Evolutionary conservation across 1,140 invertebrate genomes (phyloP).

Genomic region (Olivierus martensii): DNA sequence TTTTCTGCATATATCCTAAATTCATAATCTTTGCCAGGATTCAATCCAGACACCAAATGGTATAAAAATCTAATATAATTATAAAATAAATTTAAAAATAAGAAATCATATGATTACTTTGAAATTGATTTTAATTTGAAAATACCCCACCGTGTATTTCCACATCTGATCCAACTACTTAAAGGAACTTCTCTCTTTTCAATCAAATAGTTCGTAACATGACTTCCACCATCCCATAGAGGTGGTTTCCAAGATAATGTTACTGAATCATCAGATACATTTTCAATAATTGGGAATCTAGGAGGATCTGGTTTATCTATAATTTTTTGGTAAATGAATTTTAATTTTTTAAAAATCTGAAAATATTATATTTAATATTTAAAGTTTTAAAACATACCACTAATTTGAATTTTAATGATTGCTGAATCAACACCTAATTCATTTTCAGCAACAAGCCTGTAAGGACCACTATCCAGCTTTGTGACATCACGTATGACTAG

Average conservation of each 20-base stretch:
- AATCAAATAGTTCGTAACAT: constrained; percentile 87
- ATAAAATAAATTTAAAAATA: constrained; percentile 2
- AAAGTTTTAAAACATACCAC: constrained; percentile 11
- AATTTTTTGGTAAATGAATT: neutral
- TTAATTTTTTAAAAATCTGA: too few relatives aligned
- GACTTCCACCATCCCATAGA: constrained; percentile 85
- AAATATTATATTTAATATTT: too few relatives aligned
- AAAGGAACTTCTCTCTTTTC: constrained; percentile 87
- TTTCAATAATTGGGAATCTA: constrained; percentile 72
- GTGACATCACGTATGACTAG: constrained; percentile 87
- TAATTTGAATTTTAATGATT: constrained; percentile 86
- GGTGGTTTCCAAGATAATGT: constrained; percentile 84
- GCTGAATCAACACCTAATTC: constrained; percentile 88
- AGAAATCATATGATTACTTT: too few relatives aligned
- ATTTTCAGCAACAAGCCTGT: constrained; percentile 88
- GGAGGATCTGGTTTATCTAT: constrained; percentile 92
- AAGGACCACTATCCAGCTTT: constrained; percentile 85
- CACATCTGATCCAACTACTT: constrained; percentile 88
- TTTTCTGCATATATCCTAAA: constrained; percentile 95
- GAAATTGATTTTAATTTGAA: neutral
- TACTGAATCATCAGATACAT: constrained; percentile 70
- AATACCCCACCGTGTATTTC: constrained; percentile 53
- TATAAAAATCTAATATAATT: constrained; percentile 71
- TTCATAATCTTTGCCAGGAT: constrained; percentile 85
- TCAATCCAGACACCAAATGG: constrained; percentile 71